Evolutionary conservation across 2,888 invertebrate genomes (phyloP).

Genomic region (Thelaira solivaga): DNA sequence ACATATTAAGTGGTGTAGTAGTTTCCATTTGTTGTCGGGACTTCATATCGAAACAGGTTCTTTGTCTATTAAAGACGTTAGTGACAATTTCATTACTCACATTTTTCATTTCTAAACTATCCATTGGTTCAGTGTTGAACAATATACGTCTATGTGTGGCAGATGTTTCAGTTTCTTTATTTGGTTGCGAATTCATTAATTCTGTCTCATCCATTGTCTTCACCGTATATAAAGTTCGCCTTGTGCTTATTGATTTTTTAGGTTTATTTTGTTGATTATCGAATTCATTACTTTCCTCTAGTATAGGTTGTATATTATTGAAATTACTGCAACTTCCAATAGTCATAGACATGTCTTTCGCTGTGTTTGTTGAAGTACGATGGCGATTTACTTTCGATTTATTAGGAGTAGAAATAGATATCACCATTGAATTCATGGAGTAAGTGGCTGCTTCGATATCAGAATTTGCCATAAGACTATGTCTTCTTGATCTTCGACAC

Average conservation of each 20-base stretch:
- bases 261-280: not conserved
- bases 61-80: constrained; percentile 21
- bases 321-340: constrained; percentile 18
- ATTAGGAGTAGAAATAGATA: constrained; percentile 10
- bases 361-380: constrained; percentile 64
- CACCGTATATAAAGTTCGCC: constrained; percentile 62
- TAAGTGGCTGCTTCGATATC: constrained; percentile 36
- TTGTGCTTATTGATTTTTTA: not conserved
- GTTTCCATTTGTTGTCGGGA: constrained; percentile 31
- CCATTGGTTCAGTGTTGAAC: constrained; percentile 59
- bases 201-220: constrained; percentile 61
- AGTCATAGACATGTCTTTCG: constrained; percentile 47
- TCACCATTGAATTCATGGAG: constrained; percentile 23
- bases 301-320: constrained; percentile 38
- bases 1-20: too few species aligned
- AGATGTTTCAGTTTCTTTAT: constrained; percentile 20
- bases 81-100: not conserved
- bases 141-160: constrained; percentile 61
- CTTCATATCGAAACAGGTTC: constrained; percentile 39
- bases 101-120: constrained; percentile 28
- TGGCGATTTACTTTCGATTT: constrained; percentile 62
- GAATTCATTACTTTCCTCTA: constrained; percentile 42
- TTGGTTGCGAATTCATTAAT: not conserved
- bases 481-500: constrained; percentile 21
- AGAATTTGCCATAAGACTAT: constrained; percentile 28